Conservation (phyloP, 1,140 invertebrate species). For the Plectrocnemia conspersa region DNA sequence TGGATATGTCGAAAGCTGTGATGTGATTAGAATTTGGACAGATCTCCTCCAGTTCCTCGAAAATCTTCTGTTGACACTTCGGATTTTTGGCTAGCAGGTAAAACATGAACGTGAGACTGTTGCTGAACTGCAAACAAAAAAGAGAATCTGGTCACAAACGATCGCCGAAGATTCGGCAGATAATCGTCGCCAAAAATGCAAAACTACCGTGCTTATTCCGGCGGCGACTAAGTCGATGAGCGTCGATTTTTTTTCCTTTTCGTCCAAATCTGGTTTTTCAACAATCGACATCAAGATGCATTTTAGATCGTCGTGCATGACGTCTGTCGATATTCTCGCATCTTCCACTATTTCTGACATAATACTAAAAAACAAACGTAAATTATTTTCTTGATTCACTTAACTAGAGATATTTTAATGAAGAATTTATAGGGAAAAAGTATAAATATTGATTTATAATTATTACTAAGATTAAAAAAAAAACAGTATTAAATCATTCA, state of each 20-base stretch:
- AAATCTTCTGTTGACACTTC: conserved; percentile 66
- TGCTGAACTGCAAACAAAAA: conserved; percentile 62
- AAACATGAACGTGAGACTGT: conserved; percentile 73
- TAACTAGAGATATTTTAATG: too few relatives aligned
- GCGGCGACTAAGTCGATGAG: conserved; percentile 83
- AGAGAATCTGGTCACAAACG: neutral
- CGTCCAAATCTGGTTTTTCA: conserved; percentile 64
- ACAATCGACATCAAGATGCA: conserved; percentile 74
- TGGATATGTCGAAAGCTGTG: conserved; percentile 57
- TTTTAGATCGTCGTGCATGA: conserved; percentile 54
- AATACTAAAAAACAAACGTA: conserved; percentile 63
- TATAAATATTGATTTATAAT: too few relatives aligned
- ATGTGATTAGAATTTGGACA: conserved; percentile 55
- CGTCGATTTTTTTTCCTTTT: conserved; percentile 75
- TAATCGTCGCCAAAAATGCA: too few relatives aligned
- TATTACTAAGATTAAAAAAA: too few relatives aligned
- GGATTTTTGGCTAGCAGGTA: conserved; percentile 68
- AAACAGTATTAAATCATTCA: too few relatives aligned
- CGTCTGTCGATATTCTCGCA: conserved; percentile 51
- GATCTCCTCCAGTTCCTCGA: conserved; percentile 65
- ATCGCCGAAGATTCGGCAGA: too few relatives aligned
- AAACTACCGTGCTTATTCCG: conserved; percentile 73
- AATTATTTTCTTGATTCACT: too few relatives aligned
- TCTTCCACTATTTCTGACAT: conserved; percentile 73
- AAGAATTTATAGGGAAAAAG: too few relatives aligned